phyloP scores from a whole-genome alignment of 2,888 invertebrate genomes.

The Zaprionus obscuricornis region DNA sequence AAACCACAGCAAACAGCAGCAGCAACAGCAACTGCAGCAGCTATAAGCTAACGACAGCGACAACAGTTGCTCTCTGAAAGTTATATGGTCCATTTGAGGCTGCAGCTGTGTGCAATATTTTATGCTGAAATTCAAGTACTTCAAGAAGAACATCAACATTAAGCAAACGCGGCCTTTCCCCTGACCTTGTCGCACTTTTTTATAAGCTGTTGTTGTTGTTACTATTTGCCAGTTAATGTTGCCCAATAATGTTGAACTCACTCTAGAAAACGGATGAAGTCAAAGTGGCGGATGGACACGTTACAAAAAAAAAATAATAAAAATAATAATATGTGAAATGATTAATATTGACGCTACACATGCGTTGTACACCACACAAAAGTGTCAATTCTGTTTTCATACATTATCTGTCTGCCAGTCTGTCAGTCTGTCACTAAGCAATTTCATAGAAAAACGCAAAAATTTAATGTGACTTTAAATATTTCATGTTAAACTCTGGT shows the following conservation, averaged over 20 bases:
- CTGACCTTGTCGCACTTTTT: conserved; percentile 54
- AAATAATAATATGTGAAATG: conserved; percentile 10
- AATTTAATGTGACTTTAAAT: no score
- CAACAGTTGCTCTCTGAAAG: conserved; percentile 74
- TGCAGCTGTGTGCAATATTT: conserved; percentile 73
- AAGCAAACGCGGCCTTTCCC: conserved; percentile 44
- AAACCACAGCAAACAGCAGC: conserved; percentile 58
- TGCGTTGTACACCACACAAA: conserved; percentile 34
- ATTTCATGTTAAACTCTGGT: no score
- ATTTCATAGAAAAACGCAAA: no score
- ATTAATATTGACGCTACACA: conserved; percentile 43
- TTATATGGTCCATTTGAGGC: conserved; percentile 75
- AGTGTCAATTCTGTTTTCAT: conserved; percentile 5
- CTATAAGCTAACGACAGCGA: conserved; percentile 28
- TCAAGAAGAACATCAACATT: neutral
- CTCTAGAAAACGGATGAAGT: conserved; percentile 38
- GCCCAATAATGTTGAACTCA: no score
- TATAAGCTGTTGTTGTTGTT: no score
- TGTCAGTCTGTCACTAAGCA: no score
- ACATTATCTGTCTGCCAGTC: no score
- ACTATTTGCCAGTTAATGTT: no score
- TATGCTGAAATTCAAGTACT: conserved; percentile 36
- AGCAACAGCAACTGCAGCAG: conserved; percentile 5
- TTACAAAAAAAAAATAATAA: conserved; percentile 1
- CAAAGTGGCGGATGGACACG: conserved; percentile 44